Conservation (phyloP, 1,140 invertebrate species). For the Coptotermes formosanus region DNA sequence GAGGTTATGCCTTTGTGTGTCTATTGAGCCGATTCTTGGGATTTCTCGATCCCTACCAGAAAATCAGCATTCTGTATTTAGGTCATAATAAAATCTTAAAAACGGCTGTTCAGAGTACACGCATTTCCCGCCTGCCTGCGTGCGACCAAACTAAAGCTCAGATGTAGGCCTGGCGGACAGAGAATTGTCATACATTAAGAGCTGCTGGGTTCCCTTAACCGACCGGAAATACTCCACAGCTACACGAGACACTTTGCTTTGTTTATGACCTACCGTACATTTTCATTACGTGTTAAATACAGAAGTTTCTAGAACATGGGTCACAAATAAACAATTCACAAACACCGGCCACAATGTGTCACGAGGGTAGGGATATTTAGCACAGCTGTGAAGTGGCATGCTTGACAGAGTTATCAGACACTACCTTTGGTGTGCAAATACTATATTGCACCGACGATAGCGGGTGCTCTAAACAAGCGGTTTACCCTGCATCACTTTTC, state of each 20-base stretch:
- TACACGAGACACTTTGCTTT: neutral
- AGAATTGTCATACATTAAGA: neutral
- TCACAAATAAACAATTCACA: neutral
- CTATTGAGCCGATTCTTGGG: too few relatives aligned
- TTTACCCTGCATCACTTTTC: neutral
- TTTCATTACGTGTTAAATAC: neutral
- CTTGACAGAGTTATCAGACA: neutral
- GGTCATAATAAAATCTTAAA: too few relatives aligned
- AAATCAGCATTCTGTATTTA: too few relatives aligned
- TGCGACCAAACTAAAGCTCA: too few relatives aligned
- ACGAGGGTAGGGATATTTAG: neutral
- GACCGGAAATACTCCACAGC: neutral
- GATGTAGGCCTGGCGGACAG: too few relatives aligned
- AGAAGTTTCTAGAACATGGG: neutral
- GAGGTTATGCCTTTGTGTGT: too few relatives aligned
- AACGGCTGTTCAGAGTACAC: too few relatives aligned
- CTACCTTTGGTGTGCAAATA: slow-evolving; percentile 15
- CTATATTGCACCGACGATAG: neutral
- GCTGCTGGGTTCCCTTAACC: neutral
- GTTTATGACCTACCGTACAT: neutral
- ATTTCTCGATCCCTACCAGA: too few relatives aligned
- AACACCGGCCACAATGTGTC: neutral
- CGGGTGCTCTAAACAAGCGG: neutral
- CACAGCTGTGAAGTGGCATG: neutral
- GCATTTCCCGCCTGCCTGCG: too few relatives aligned